Base-by-base conservation (phyloP, 2,113 vertebrate genomes). In the Oceanodroma tethys region DNA sequence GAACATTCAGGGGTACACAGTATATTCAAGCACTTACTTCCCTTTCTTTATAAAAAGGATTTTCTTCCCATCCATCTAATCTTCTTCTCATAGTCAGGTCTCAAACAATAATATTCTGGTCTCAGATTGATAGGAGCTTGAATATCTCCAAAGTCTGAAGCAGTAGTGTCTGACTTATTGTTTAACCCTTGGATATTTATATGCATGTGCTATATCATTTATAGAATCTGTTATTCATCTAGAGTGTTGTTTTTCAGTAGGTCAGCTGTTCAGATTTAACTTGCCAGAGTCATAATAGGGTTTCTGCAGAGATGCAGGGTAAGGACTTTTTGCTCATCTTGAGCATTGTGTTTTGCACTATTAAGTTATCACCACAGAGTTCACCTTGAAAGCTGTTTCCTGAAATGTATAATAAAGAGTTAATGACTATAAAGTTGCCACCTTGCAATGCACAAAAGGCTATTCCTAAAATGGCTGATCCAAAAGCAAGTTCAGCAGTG, bases 121-220 rank as follows among this genome's bases (percentile, higher is more conserved):
- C 78, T 81, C 68, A 89, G 53, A 79, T 3, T 74, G 67, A 86
- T 30, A 42, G 25, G 36, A 86, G 36, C 43, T 73, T 80, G 60
- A 81, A 18, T 88, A 76, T 73, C 27, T 63, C 63, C 15, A 6
- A 36, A 90, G 60, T 26, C 65, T 82, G 70, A 93, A 84, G 81
- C 66, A 84, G 65, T 30, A 81, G 29, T 16, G 21, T 50, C 60
- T 93, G 81, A 82, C 42, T 92, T 95, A 93, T 38, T 85, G 84
- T 85, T 95, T 85, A 87, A 86, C n/a, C 53, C 73, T 81, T 89
- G 81, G 70, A 68, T 93, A 93, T 96, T 89, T 93, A 93, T 80
- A 93, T 47, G 50, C 29, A 56, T 13, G 16, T 53, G 43, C 52
- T 78, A 12, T 74, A 92, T 85, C 34, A 91, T 91, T 89, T 94